Evolutionary conservation across 1,140 invertebrate genomes (phyloP).

Genomic region (Batillaria attramentaria): DNA sequence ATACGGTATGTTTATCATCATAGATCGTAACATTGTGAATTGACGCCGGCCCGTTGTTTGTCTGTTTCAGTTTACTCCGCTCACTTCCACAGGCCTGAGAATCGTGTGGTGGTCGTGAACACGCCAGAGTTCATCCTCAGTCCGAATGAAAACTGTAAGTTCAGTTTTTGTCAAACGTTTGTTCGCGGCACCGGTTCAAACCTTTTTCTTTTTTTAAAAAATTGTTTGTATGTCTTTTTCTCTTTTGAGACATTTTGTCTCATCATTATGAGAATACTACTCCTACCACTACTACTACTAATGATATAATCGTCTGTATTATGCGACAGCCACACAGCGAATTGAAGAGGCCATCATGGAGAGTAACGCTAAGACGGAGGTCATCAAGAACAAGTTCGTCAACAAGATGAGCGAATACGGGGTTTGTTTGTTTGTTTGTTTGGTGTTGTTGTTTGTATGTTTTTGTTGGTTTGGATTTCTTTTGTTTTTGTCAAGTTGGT

Average conservation of each 20-base stretch:
- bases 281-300: too few relatives aligned
- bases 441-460: not conserved
- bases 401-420: constrained; percentile 36
- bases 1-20: too few relatives aligned
- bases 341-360: constrained; percentile 41
- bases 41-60: too few relatives aligned
- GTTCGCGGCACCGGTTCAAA: not conserved
- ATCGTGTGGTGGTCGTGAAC: constrained; percentile 41
- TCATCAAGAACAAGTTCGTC: constrained; percentile 41
- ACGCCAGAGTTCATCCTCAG: constrained; percentile 34
- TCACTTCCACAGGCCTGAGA: constrained; percentile 40
- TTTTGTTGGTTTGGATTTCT: not conserved
- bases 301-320: not conserved
- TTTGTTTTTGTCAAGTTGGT: not conserved
- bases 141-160: not conserved
- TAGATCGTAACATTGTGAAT: too few relatives aligned
- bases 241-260: not conserved
- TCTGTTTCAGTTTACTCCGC: constrained; percentile 36
- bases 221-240: not conserved
- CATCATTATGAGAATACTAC: too few relatives aligned
- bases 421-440: constrained; percentile 24
- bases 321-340: constrained; percentile 25
- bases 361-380: constrained; percentile 35
- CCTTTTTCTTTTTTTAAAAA: not conserved
- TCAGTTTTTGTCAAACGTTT: not conserved